Evolutionary conservation across 1,140 invertebrate species (phyloP), one percentile per base, ranked within the genome.

Genomic region (Platorchestia sp.): DNA sequence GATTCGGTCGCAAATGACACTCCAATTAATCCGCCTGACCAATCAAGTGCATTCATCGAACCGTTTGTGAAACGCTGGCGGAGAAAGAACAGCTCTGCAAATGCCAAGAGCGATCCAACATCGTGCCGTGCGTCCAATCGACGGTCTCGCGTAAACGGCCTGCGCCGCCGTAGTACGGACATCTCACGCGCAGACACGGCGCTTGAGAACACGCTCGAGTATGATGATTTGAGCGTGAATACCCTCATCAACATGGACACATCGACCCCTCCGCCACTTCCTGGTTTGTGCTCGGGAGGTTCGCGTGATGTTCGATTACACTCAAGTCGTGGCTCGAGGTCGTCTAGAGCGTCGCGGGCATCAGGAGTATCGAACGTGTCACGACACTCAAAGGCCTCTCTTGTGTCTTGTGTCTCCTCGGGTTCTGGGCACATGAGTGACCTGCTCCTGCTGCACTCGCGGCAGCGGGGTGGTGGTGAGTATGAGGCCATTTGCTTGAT

Each of bases 171-270:
- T n/a, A 47, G 44, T 44, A 93, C 91, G 43, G 43, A 45, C 16
- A 89, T 44, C 14, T 89, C 87, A 41, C 87, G 41, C 87, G 91
- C 43, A 16, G 91, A 93, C 45, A 93, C 91, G 3, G 91, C 91
- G 5, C 6, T 93, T 10, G 91, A 93, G 45, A 93, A 93, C 45
- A 93, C 91, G 44, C 91, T 93, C 91, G 91, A 93, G 91, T 93
- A 93, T n/a, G 91, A 93, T 41, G 91, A 93, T 45, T 44, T 93
- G 40, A 93, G 91, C 36, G 45, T 93, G 41, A 93, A 93, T 44
- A 93, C 91, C 22, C 44, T 93, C 36, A 0, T 93, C 41, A 45
- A 93, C 10, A 47, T 93, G 16, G 91, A 93, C 45, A 47, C 45
- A 3, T 93, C 91, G 45, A 93, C 91, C 0, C 91, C 91, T 93